A percentile compares a stretch with the other conserved stretches of the same genome.
Conservation (phyloP, 2,888 invertebrate species). For the Drosophila leonis region DNA sequence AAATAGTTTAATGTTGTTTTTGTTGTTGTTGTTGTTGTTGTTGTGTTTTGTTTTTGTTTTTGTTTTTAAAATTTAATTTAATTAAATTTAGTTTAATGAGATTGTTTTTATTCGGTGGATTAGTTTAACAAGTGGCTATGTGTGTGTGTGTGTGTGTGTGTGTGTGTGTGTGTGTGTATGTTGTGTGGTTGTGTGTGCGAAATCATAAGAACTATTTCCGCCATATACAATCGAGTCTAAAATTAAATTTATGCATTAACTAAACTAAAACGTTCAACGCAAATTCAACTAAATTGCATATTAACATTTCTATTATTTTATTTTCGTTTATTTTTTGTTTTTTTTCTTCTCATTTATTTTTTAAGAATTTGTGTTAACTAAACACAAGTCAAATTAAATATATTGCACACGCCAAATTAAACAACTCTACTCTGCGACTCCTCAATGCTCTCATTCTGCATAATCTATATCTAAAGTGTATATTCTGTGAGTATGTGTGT, state of each 20-base stretch:
- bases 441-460: constrained; percentile 16
- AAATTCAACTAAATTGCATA: constrained; percentile 76
- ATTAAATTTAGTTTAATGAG: constrained; percentile 76
- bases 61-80: constrained; percentile 47
- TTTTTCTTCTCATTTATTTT: constrained; percentile 32
- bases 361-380: constrained; percentile 56
- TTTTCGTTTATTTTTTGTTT: constrained; percentile 37
- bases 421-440: constrained; percentile 46
- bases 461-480: constrained; percentile 29
- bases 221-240: constrained; percentile 54
- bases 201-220: constrained; percentile 64
- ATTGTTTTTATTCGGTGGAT: constrained; percentile 80
- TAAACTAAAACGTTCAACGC: constrained; percentile 74
- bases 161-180: constrained; percentile 33
- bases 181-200: constrained; percentile 30
- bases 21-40: constrained; percentile 13
- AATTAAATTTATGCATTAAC: constrained; percentile 68
- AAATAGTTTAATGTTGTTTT: constrained; percentile 52
- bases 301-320: constrained; percentile 67
- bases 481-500: constrained; percentile 15
- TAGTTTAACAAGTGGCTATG: constrained; percentile 79
- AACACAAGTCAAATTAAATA: constrained; percentile 54
- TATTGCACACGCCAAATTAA: constrained; percentile 69
- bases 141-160: constrained; percentile 33
- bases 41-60: constrained; percentile 37